Base-by-base conservation (phyloP, 92 coral and sea anemone genomes). In the Montipora capitata region DNA sequence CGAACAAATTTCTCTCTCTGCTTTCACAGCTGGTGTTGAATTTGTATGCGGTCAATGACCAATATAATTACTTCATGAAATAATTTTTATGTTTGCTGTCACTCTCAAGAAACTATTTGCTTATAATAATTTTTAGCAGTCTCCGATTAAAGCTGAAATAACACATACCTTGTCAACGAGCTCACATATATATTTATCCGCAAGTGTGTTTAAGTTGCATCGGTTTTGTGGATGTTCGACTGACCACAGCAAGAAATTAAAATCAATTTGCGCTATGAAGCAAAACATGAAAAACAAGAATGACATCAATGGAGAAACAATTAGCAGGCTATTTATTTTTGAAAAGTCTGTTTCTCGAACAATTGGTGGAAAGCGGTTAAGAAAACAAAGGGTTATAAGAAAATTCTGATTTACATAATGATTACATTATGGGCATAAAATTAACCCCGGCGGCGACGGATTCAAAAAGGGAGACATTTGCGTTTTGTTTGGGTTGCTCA, bases 21-120 rank as follows among this genome's bases (percentile, higher is more conserved):
- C 20, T 12, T 38, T 64, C 72, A 13, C 74, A 45, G 74, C 42
- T 79, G 84, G 62, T 35, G 74, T 38, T 14, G 61, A 20, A 20
- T 43, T n/a, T 15, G 4, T 20, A 5, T 44, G 11, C 1, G 6
- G 8, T 65, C 61, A 79, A 65, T 64, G 38, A 12, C 74, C 74
- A 44, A 79, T 79, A 44, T 63, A 64, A 17, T n/a, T n/a, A 5
- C 45, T n/a, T 16, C 61, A 54, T 54, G 61, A 43, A 40, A 38
- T 42, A 18, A 40, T 39, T 43, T 43, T 63, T 44, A n/a, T 44
- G 57, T 2, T 17, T 10, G 59, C 51, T 2, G 48, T 44, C 10
- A 40, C 42, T 61, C 38, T 58, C 3, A 44, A 61, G 72, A 2
- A 9, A 13, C 59, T 62, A 41, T 44, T 63, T 65, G 74, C 84